Evolutionary conservation across 1,140 invertebrate species (phyloP), one percentile per base, ranked within the genome.

Genomic region (Dendrolimus punctatus): DNA sequence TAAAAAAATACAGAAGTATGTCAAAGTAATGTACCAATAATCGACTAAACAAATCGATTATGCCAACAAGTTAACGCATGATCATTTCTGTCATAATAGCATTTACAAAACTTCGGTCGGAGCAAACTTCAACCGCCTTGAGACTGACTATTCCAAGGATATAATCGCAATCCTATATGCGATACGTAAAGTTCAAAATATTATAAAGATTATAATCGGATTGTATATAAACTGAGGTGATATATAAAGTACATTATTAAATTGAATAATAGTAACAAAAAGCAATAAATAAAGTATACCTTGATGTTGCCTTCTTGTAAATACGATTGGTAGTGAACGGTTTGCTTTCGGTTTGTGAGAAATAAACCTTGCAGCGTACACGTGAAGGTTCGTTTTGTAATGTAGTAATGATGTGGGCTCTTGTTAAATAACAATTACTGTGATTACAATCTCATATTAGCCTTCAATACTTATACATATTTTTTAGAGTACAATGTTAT

Each of bases 241-340:
- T 84, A 82, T 85, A 67, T 80, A 75, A 80, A 81, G 75, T 85
- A 81, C 75, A 83, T 82, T 66, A 76, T 72, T 68, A 71, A 73
- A 73, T 70, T 23, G 23, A 23, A 77, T 58, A 78, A 76, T 74
- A 75, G 70, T 67, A 82, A 86, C 80, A 82, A 80, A 58, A 82
- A 86, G 83, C 83, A 86, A 86, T 86, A 86, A 83, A 81, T 86
- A 86, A 82, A 79, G 83, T 86, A 86, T 86, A 86, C 83, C 75
- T 83, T 82, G 76, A 79, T 73, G 83, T 86, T 86, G 81, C 80
- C 81, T 86, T 86, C 71, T 65, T 85, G 74, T 84, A 82, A 66
- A 82, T 77, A 78, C 60, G 64, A 49, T 72, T 70, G 62, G 68
- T 76, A 73, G 73, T 70, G 55, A 66, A 58, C 65, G 60, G 65